phyloP scores from a whole-genome alignment of 2,113 vertebrate genomes.

The Xiphias gladius region DNA sequence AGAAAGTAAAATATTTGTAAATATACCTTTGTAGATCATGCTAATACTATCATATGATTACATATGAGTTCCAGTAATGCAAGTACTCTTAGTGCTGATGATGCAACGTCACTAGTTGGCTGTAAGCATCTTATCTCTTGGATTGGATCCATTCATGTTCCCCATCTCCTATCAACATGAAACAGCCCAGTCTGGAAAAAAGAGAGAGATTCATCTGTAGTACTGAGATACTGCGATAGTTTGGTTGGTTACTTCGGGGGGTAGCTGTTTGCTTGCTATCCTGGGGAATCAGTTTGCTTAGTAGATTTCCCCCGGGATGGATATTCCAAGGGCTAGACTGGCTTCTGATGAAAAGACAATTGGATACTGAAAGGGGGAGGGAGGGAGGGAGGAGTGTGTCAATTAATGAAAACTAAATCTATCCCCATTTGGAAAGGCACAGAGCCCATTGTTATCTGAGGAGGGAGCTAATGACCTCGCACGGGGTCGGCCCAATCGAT shows the following conservation, averaged over 20 bases:
- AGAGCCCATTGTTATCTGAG: constrained; percentile 49
- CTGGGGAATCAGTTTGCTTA: constrained; percentile 32
- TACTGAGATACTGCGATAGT: background rate
- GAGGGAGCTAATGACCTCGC: constrained; percentile 52
- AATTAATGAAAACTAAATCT: constrained; percentile 66
- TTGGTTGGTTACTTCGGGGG: background rate
- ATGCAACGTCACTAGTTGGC: constrained; percentile 45
- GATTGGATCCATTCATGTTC: constrained; percentile 46
- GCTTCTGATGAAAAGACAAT: constrained; percentile 53
- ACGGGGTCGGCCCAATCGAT: constrained; percentile 52
- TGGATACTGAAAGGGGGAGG: background rate
- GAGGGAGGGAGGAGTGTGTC: constrained; percentile 13
- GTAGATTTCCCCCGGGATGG: constrained; percentile 51
- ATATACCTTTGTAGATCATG: constrained; percentile 31
- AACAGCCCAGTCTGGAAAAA: background rate
- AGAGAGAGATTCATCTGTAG: constrained; percentile 21
- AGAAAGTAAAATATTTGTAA: background rate
- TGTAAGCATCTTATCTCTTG: constrained; percentile 64
- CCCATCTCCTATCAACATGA: constrained; percentile 13
- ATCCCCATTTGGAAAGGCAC: constrained; percentile 54
- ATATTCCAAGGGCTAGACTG: constrained; percentile 16
- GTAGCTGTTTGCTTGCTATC: background rate
- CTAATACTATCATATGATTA: constrained; percentile 49
- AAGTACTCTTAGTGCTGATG: constrained; percentile 38
- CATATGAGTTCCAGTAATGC: constrained; percentile 29